These are phyloP conservation scores for Rhinogobius similis DNA, from an alignment of 2,113 vertebrate genomes.

Conservation along the genomic window DNA sequence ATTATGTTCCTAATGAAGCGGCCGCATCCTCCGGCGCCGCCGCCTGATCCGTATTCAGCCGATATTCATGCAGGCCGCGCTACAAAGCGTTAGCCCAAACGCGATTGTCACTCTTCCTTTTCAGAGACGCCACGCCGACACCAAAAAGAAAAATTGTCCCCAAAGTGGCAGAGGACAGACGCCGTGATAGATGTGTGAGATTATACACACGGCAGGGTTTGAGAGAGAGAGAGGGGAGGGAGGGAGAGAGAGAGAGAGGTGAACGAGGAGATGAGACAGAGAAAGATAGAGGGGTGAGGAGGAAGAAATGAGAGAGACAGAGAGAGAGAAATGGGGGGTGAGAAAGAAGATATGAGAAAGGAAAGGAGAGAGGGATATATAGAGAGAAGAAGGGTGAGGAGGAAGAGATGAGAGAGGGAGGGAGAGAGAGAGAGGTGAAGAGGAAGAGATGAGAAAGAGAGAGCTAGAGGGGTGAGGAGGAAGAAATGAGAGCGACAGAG, in stretches of 20 bases:
- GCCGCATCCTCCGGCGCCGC: slow-evolving; percentile 19
- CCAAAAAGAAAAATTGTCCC: slow-evolving; percentile 80
- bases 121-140: slow-evolving; percentile 72
- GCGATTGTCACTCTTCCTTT: slow-evolving; percentile 85
- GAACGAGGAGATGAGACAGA: not conserved
- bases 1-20: slow-evolving; percentile 82
- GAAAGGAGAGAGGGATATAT: not conserved
- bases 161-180: slow-evolving; percentile 85
- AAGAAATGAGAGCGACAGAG: too few species aligned
- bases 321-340: not conserved
- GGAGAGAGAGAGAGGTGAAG: not conserved
- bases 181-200: slow-evolving; percentile 85
- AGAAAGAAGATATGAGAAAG: too few species aligned
- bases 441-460: not conserved
- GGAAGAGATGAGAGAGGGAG: slow-evolving; percentile 22
- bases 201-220: slow-evolving; percentile 63
- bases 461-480: not conserved
- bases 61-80: slow-evolving; percentile 83
- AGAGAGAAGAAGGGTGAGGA: slow-evolving; percentile 30
- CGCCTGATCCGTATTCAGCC: slow-evolving; percentile 66
- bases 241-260: too few species aligned
- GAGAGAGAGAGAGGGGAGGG: too few species aligned
- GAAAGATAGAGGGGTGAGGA: not conserved
- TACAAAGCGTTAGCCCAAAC: slow-evolving; percentile 81
- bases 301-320: not conserved